Base-by-base conservation (phyloP, 2,797 vertebrate genomes). In the Coccyzus lansbergi region DNA sequence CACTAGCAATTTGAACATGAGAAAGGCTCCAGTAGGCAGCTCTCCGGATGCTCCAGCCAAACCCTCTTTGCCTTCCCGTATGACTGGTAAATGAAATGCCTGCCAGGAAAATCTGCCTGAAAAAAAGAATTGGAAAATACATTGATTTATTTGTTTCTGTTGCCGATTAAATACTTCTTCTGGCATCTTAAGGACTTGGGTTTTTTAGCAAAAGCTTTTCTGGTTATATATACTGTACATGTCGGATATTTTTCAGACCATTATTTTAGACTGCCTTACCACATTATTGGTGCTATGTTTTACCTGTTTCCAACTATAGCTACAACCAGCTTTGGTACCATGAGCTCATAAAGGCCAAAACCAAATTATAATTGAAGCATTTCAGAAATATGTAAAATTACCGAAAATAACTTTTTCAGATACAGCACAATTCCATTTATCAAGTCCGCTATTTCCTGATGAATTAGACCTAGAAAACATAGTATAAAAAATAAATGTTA, bases 391-490 rank as follows among this genome's bases (percentile, higher is more conserved):
- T n/a, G n/a, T n/a, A n/a, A n/a, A n/a, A n/a, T n/a, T n/a, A n/a
- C n/a, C n/a, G n/a, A n/a, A n/a, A n/a, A n/a, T n/a, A n/a, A n/a
- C n/a, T n/a, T n/a, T n/a, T n/a, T n/a, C n/a, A n/a, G n/a, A n/a
- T n/a, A n/a, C n/a, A n/a, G n/a, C n/a, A n/a, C n/a, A n/a, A n/a
- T n/a, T n/a, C n/a, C n/a, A n/a, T n/a, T n/a, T n/a, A n/a, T n/a
- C n/a, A n/a, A n/a, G n/a, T n/a, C n/a, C n/a, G n/a, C n/a, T n/a
- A n/a, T n/a, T n/a, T 76, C 40, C 15, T 9, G 7, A 29, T 31
- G 24, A 13, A 42, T 42, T 42, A 42, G n/a, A n/a, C n/a, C n/a
- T n/a, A n/a, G n/a, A n/a, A 49, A 64, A n/a, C 3, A 1, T 0
- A 31, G 21, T 31, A 28, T 60, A 42, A 80, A 71, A 72, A 33